Evolutionary conservation across 2,888 invertebrate genomes (phyloP), one percentile per base, ranked within the genome.

Genomic region (Lapara coniferarum): DNA sequence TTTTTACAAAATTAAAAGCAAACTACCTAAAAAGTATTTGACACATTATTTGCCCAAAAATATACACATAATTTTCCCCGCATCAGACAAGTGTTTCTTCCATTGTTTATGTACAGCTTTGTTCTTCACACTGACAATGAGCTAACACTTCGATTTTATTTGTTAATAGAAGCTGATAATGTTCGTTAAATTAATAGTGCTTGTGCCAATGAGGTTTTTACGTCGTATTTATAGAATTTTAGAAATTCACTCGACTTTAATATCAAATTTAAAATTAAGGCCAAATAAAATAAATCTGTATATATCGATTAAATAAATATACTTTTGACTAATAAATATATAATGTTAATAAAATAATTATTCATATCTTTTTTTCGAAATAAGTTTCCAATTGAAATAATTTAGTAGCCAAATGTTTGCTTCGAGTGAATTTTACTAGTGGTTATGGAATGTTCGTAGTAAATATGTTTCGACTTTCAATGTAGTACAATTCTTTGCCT

Each of bases 121-220:
- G 37, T 44, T 66, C 30, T 70, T 55, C 19, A 58, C 55, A 53
- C 55, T 70, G 25, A 14, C 13, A 25, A 16, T 37, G 19, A 68
- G 55, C 10, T 52, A 44, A 37, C 7, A 68, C n/a, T 0, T 52
- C 52, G 51, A 59, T 37, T 16, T 16, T 37, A n/a, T 10, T 16
- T 37, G 78, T 81, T 80, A 78, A 75, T 77, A 52, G 13, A 83
- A 82, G 83, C 83, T 73, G 74, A 79, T 81, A 77, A 79, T 82
- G 84, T 76, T 71, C 72, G n/a, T 59, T 16, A 44, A 16, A 44
- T 44, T 52, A 19, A 56, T 44, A 16, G 49, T 49, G 49, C 46
- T 4, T 63, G 7, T 49, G 59, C 16, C 44, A 46, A 63, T 6
- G 59, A 44, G 16, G 16, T 59, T 59, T 56, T 44, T 46, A 59